phyloP scores from a whole-genome alignment of 2,888 invertebrate genomes.

The Spisula subtruncata region DNA sequence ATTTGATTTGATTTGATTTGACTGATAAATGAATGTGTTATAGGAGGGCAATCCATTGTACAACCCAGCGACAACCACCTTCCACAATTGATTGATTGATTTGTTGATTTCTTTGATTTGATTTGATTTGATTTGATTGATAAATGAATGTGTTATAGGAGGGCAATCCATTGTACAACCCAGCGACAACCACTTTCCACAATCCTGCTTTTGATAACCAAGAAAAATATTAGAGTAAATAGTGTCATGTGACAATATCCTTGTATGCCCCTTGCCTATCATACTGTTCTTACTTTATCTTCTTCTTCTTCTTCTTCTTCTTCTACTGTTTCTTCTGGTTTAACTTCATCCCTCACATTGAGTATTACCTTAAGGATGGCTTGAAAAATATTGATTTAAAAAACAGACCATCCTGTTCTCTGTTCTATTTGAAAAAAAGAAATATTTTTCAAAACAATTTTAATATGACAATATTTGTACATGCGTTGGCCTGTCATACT shows the following conservation, averaged over 20 bases:
- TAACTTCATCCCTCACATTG: no score
- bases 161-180: slow-evolving; percentile 69
- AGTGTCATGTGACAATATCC: not conserved
- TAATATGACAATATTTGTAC: not conserved
- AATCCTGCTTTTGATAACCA: slow-evolving; percentile 67
- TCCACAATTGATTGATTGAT: no score
- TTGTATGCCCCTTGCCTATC: not conserved
- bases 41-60: slow-evolving; percentile 70
- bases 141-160: slow-evolving; percentile 58
- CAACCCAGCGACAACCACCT: slow-evolving; percentile 69
- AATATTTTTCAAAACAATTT: no score
- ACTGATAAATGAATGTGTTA: slow-evolving; percentile 36
- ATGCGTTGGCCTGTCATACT: not conserved
- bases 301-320: no score
- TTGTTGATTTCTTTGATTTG: no score
- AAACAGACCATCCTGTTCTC: no score
- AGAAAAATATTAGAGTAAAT: slow-evolving; percentile 38
- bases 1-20: not conserved
- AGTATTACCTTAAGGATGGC: no score
- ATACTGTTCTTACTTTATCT: not conserved
- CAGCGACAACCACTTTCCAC: slow-evolving; percentile 67
- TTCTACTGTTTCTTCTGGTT: no score
- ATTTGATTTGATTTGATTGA: not conserved
- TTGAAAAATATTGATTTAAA: no score
- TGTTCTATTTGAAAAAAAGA: no score